Evolutionary conservation across 2,888 invertebrate genomes (phyloP).

Genomic region (Nephrotoma guestfalica): DNA sequence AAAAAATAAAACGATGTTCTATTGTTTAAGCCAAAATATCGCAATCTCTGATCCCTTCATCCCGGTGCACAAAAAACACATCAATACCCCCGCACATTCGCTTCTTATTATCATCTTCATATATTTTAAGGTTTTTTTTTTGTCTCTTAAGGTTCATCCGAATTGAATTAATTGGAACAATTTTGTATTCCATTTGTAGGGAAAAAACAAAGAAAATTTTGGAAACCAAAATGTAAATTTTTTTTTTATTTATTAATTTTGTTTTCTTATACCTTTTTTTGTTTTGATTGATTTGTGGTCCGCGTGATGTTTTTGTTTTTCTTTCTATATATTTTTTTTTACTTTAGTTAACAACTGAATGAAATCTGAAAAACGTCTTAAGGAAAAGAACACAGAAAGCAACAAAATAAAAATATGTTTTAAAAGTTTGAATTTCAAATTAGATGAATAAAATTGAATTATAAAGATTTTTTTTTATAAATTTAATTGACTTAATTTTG

Average conservation of each 20-base stretch:
- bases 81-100: neutral
- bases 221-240: neutral
- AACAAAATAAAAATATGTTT: neutral
- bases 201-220: neutral
- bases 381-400: neutral
- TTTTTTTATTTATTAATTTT: neutral
- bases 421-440: neutral
- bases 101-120: neutral
- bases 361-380: neutral
- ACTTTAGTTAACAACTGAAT: neutral
- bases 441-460: neutral
- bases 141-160: neutral
- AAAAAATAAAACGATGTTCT: neutral
- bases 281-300: neutral
- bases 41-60: neutral
- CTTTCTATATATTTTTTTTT: neutral
- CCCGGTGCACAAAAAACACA: neutral
- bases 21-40: neutral
- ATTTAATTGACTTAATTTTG: neutral
- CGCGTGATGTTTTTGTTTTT: neutral
- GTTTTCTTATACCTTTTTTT: neutral
- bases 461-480: neutral
- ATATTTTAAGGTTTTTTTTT: neutral
- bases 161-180: neutral
- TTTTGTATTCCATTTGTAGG: neutral